Conservation (phyloP, 2,888 invertebrate species). For the Latrodectus hesperus region DNA sequence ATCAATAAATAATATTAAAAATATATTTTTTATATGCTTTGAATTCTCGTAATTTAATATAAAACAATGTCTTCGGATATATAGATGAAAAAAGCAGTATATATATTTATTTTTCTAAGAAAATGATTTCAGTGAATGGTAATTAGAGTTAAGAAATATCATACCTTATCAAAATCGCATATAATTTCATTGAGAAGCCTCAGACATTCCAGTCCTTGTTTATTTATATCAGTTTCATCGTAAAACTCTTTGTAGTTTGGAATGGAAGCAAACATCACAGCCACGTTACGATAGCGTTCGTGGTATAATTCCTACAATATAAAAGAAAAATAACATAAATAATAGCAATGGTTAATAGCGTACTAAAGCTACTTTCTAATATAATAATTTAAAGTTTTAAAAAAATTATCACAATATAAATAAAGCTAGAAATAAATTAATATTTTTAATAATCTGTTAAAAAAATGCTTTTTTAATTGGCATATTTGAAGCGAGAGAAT, state of each 20-base stretch:
- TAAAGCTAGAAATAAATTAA: background rate
- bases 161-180: constrained; percentile 97
- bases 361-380: background rate
- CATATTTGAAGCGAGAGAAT: too few relatives aligned
- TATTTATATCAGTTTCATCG: constrained; percentile 96
- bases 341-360: background rate
- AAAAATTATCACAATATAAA: background rate
- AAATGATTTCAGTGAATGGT: too few relatives aligned
- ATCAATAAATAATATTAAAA: too few relatives aligned
- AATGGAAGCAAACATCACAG: constrained; percentile 98
- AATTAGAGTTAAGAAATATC: background rate
- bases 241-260: constrained; percentile 98
- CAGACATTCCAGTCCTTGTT: constrained; percentile 95
- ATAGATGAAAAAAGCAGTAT: too few relatives aligned
- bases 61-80: too few relatives aligned
- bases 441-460: too few relatives aligned
- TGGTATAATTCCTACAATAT: constrained; percentile 89
- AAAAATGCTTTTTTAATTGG: too few relatives aligned
- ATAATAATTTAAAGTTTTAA: background rate
- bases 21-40: too few relatives aligned
- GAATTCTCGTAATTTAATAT: too few relatives aligned
- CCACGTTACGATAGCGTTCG: constrained; percentile 92
- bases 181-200: constrained; percentile 96
- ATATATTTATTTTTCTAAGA: too few relatives aligned
- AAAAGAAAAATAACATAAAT: background rate